A percentile compares a stretch with the other conserved stretches of the same genome.
These are phyloP conservation scores for Siniperca undulata DNA, from an alignment of 2,797 vertebrate genomes.

Conservation along the genomic window DNA sequence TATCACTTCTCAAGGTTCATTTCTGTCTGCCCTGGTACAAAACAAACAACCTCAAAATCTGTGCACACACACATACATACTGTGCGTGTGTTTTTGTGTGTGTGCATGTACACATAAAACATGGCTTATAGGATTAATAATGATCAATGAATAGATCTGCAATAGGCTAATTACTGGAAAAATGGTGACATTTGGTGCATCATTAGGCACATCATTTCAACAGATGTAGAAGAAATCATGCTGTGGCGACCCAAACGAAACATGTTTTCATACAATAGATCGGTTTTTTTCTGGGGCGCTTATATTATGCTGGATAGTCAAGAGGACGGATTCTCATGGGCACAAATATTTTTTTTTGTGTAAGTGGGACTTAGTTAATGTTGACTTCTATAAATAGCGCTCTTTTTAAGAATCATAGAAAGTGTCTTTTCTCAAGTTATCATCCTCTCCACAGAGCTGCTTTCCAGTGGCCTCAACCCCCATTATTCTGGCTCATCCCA, in stretches of 20 bases:
- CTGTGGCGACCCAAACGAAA: constrained; percentile 8
- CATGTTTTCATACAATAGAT: not conserved
- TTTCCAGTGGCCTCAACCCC: constrained; percentile 38
- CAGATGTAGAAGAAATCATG: constrained; percentile 38
- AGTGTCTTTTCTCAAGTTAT: constrained; percentile 38
- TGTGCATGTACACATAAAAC: not conserved
- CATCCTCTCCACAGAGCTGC: constrained; percentile 26
- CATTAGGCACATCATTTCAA: constrained; percentile 51
- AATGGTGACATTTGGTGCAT: constrained; percentile 48
- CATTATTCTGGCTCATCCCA: constrained; percentile 49
- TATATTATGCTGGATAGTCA: constrained; percentile 1
- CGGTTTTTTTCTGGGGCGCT: constrained; percentile 9
- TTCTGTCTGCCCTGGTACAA: constrained; percentile 23
- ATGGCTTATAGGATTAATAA: constrained; percentile 45
- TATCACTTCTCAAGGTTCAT: constrained; percentile 61
- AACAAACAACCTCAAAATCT: constrained; percentile 19
- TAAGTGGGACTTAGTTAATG: constrained; percentile 11
- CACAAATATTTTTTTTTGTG: constrained; percentile 3
- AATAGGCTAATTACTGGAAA: constrained; percentile 37
- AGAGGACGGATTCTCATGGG: constrained; percentile 14
- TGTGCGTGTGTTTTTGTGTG: not conserved
- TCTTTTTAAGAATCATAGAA: constrained; percentile 35
- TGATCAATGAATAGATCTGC: constrained; percentile 56
- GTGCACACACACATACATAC: not conserved
- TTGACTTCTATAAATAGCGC: constrained; percentile 26